Conservation (phyloP, 2,797 vertebrate genomes). For the Gymnocypris eckloni region DNA sequence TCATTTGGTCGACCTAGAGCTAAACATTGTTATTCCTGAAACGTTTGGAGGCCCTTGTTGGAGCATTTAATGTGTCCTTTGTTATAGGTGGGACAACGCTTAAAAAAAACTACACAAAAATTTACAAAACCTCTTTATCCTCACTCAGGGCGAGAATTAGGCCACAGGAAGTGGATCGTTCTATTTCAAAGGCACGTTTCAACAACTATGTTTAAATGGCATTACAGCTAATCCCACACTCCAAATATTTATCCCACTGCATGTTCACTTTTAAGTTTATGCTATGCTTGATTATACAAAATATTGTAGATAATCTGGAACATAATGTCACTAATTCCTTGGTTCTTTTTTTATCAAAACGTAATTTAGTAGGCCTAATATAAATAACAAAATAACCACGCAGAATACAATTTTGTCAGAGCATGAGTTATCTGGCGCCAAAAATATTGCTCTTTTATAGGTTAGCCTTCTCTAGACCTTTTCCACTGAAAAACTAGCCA, state of each 20-base stretch:
- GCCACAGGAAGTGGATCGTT: background rate
- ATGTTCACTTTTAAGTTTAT: slow-evolving; percentile 1
- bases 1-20: background rate
- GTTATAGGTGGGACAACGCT: background rate
- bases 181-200: background rate
- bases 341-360: background rate
- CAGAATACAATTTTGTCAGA: background rate
- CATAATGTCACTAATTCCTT: background rate
- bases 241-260: background rate
- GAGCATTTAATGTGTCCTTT: no score
- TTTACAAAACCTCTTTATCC: background rate
- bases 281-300: background rate
- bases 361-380: background rate
- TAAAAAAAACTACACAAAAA: background rate
- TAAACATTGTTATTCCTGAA: slow-evolving; percentile 12
- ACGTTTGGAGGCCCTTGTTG: background rate
- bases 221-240: background rate
- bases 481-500: background rate
- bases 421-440: background rate
- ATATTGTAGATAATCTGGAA: background rate
- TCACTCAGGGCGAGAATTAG: background rate
- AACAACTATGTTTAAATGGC: background rate
- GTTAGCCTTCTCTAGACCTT: background rate
- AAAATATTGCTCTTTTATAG: background rate
- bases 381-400: background rate